Base-by-base conservation (phyloP, 1,140 invertebrate species). In the Drosophila kikkawai region DNA sequence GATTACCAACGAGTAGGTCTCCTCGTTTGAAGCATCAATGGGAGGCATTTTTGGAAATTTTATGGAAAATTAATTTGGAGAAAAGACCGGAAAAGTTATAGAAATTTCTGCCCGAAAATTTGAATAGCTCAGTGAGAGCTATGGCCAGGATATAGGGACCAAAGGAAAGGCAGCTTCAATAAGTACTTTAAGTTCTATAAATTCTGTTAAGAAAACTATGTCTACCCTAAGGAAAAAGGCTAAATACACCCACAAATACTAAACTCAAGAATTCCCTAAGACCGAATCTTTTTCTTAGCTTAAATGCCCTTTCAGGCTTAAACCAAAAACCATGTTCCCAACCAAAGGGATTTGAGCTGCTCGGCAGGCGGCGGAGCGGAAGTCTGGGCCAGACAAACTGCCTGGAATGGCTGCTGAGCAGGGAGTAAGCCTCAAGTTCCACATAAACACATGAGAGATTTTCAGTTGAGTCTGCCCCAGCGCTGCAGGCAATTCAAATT, bases 401-500 rank as follows among this genome's bases (percentile, higher is more conserved):
- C 22, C 11, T 44, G 26, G 51, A 71, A 56, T 42, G 29, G 15
- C 12, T 64, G 53, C 41, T n/a, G 26, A 64, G 19, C 44, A n/a
- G 36, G 36, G 44, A 50, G 29, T 34, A 79, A 83, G 60, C 55
- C 79, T 57, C 59, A 51, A 75, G 60, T 77, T 73, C 9, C 59
- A 67, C 65, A 63, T 71, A 75, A 76, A 58, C 82, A 70, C 82
- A 79, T 70, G 36, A 50, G 44, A 74, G 67, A 70, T 66, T 75
- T 79, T 37, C 47, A 29, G 34, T 53, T 15, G 51, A 32, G 60
- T 42, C 29, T 39, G 47, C 17, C 39, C 17, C 39, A 47, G 36
- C 42, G 45, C 42, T 71, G 66, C 69, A 56, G 63, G 79, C 83
- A 86, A 86, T 87, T 86, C 60, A 80, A 83, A 86, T 87, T 82